Conservation (phyloP, 2,113 vertebrate species). For the Loxodonta africana region DNA sequence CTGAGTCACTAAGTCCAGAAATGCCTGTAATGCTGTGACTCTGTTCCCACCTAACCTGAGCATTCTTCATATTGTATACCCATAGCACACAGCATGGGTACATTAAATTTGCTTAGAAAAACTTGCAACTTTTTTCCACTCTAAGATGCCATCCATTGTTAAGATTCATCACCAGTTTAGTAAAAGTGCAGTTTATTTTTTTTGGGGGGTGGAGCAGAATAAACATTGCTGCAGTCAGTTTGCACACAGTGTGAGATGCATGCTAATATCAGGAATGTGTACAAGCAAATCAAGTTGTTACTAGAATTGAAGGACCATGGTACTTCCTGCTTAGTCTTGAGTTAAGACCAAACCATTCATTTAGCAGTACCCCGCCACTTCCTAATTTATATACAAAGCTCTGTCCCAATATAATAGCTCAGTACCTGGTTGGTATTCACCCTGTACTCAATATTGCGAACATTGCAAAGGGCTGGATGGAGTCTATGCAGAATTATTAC, state of each 20-base stretch:
- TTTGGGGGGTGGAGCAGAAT: neutral
- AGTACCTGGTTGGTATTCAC: neutral
- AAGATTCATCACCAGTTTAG: neutral
- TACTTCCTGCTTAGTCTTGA: neutral
- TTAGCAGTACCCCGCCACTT: neutral
- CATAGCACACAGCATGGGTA: fast-evolving
- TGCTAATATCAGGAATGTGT: neutral
- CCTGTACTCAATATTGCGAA: neutral
- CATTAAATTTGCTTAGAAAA: neutral
- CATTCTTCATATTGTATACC: neutral
- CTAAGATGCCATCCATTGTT: neutral
- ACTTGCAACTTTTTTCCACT: neutral
- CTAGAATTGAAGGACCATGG: neutral
- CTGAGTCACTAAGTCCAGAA: neutral
- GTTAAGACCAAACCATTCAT: neutral
- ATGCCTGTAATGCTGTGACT: neutral
- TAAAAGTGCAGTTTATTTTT: neutral
- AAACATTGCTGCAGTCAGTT: neutral
- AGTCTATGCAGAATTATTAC: neutral
- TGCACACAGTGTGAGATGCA: neutral
- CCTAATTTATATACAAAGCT: neutral
- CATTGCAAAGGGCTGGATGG: neutral
- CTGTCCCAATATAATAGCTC: neutral
- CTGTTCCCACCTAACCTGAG: neutral
- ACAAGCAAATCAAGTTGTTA: neutral